A percentile compares a stretch with the other conserved stretches of the same genome.
Conservation (phyloP, 2,797 vertebrate species). For the Cryptoblepharus egeriae region DNA sequence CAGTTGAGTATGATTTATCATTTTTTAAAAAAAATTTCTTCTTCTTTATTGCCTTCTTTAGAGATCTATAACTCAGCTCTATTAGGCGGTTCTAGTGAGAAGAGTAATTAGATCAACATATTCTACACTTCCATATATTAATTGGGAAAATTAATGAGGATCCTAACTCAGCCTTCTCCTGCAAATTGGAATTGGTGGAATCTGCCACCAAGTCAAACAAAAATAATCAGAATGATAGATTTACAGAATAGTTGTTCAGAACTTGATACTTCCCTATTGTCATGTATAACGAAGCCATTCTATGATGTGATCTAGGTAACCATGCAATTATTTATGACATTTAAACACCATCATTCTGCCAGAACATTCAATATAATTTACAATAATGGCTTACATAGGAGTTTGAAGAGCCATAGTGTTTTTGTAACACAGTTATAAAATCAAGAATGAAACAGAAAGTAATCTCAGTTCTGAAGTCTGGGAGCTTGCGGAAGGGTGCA, state of each 20-base stretch:
- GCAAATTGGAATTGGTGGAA: neutral
- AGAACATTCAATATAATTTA: neutral
- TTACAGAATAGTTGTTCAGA: neutral
- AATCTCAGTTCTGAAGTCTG: neutral
- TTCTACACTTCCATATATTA: neutral
- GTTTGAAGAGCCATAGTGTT: neutral
- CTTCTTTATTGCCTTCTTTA: slow-evolving; percentile 15
- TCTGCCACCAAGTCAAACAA: neutral
- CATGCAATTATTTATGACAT: neutral
- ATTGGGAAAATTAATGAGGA: neutral
- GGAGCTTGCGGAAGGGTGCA: neutral
- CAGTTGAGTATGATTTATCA: slow-evolving; percentile 52
- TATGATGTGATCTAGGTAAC: neutral
- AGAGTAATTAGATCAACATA: neutral
- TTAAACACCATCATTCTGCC: neutral
- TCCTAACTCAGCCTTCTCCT: neutral
- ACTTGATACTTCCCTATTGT: neutral
- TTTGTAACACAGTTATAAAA: no score
- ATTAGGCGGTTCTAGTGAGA: slow-evolving; percentile 11
- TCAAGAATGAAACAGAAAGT: neutral
- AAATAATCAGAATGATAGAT: neutral
- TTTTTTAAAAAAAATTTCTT: neutral
- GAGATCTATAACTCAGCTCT: neutral
- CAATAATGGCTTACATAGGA: neutral
- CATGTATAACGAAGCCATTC: neutral